A percentile compares a stretch with the other conserved stretches of the same genome.
Evolutionary conservation across 1,140 invertebrate species (phyloP).

Genomic region (Tribolium madens): DNA sequence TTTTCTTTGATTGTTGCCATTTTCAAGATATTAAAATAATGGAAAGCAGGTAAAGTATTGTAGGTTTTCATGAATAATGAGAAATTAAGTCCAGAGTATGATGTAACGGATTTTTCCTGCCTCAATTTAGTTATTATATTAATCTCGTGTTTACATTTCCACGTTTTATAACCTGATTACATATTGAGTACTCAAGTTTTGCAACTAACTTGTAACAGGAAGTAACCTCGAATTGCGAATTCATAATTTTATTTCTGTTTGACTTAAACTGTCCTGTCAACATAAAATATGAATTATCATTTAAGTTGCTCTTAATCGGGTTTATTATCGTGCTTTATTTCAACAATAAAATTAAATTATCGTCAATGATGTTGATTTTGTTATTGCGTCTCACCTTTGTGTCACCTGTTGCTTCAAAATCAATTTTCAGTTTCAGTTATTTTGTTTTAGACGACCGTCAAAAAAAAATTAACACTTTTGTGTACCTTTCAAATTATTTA

Average conservation of each 20-base stretch:
- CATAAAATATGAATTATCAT: background rate
- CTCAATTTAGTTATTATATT: background rate
- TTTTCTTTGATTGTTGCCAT: background rate
- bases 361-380: background rate
- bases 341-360: background rate
- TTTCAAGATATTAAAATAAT: slow-evolving; percentile 20
- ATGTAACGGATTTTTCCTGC: background rate
- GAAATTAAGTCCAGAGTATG: background rate
- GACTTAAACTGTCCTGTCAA: background rate
- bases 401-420: background rate
- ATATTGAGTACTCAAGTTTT: background rate
- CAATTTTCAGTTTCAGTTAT: no score
- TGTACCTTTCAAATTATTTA: no score
- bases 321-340: background rate
- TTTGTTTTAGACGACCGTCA: no score
- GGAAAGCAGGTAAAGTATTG: background rate
- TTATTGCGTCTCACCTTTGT: background rate
- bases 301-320: background rate
- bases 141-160: background rate
- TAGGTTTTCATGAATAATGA: background rate
- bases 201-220: background rate
- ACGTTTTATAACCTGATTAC: background rate
- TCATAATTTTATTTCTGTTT: background rate
- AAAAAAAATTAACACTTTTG: no score
- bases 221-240: background rate